Base-by-base conservation (phyloP, 2,888 invertebrate species). In the Esperia sulphurella region DNA sequence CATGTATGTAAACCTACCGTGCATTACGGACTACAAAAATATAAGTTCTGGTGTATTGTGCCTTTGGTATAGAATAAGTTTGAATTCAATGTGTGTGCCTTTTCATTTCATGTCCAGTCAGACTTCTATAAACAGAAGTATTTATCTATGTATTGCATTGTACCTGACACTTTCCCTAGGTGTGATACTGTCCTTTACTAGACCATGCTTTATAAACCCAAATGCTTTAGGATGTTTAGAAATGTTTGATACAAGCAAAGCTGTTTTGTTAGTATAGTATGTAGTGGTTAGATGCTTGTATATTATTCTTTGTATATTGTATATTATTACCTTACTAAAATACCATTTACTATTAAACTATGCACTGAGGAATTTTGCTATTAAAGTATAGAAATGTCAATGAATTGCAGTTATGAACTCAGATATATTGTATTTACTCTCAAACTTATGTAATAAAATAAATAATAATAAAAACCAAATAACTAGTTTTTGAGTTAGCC, bases 1-100 rank as follows among this genome's bases (percentile, higher is more conserved):
- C 5, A 21, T 21, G 5, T 21, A 21, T 21, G 21, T 21, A 31
- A 2, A 10, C n/a, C n/a, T 41, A 14, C 28, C 4, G 13, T 39
- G 29, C 12, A 44, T 44, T 28, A 33, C 40, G 45, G 14, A 39
- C 39, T 44, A 31, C 14, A 37, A 41, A 31, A 45, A 12, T 45
- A n/a, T 29, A 14, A 41, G 35, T 46, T 44, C 14, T 73, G 66
- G 74, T 81, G 75, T 82, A 83, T 75, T 77, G 87, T 88, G 87
- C 87, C 87, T 87, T 87, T 79, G 57, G 72, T 78, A 78, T 21
- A 76, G 48, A 61, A 73, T 83, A 83, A 77, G 71, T 81, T 46
- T 21, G n/a, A n/a, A 12, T 29, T 81, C 74, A 83, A 79, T 79
- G 73, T 84, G 64, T 73, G 86, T 88, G 86, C 87, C 86, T 87